Evolutionary conservation across 2,797 vertebrate genomes (phyloP), one percentile per base, ranked within the genome.

Genomic region (Bufotes viridis): DNA sequence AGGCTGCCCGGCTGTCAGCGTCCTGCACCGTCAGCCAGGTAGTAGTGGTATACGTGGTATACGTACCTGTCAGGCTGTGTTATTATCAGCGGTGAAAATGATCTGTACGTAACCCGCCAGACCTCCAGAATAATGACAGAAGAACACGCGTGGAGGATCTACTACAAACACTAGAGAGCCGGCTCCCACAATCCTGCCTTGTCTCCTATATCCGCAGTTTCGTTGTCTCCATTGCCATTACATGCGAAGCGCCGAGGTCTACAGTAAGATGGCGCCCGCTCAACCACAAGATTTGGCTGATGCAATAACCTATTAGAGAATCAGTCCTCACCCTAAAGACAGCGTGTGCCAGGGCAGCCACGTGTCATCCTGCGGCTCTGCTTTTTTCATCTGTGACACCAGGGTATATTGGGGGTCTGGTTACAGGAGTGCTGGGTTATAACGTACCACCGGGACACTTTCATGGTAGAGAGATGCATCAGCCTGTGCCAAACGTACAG

Each of bases 151-250:
- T 81, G 61, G 6, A 65, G 0, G 0, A 20, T 34, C 5, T n/a
- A 55, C 75, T 22, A 78, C 22, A 53, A 51, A 78, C 75, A 24
- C 75, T 55, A 78, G 75, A 80, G 78, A 22, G 7, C 57, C 75
- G 8, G 26, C 9, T 4, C 10, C 4, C 3, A 20, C 3, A 61
- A 6, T 61, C 1, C 20, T 34, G 78, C 61, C 78, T 80, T 3
- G 34, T 34, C 15, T 57, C 34, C 8, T 13, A 12, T 17, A 20
- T 26, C 0, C 55, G 55, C 78, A 57, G 60, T 80, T 80, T 80
- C 34, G 57, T 18, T 3, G 26, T 58, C 9, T 24, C 15, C 9
- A 29, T 80, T 80, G 34, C 15, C 57, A 22, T 61, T 34, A 20
- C 0, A 1, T 12, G 78, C 6, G 11, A 34, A 2, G 24, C 4